Evolutionary conservation across 2,113 vertebrate genomes (phyloP), one percentile per base, ranked within the genome.

Genomic region (Chiloscyllium plagiosum): DNA sequence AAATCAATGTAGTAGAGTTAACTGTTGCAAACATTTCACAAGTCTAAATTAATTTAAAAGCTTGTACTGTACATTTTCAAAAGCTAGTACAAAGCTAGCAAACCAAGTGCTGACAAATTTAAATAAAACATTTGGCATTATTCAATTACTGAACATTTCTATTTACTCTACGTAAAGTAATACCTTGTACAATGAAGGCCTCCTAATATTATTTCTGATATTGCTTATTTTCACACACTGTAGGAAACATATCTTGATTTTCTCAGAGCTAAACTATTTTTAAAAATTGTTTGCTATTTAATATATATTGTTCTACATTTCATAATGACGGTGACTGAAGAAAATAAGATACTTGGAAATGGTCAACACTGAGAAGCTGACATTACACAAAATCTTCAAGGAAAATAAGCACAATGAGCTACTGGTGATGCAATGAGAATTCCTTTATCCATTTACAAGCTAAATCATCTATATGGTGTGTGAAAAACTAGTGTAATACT

Each of bases 11-110:
- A 69, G 22, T 37, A 95, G 69, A 95, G 20, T 68, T 47, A 70
- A 92, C 61, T 65, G 52, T 26, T 94, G 93, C 42, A 95, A 93
- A 61, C 66, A 95, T 95, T 95, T 93, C 94, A 95, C 33, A 93
- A 93, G 42, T 52, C 42, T 5, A 95, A 24, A 95, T 15, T 13
- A 72, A 76, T 47, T 33, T 56, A 89, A 24, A 47, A 33, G 50
- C 37, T 87, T 76, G 29, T 12, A 42, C 83, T 85, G 47, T 76
- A 26, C 26, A 76, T 76, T 87, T 87, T 50, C 85, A 93, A 93
- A 33, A 22, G 89, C 61, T 93, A 61, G n/a, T 68, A 24, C 72
- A 95, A 33, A 19, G 24, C 66, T 29, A 95, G 72, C 69, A n/a
- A 33, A 24, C 56, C 68, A 72, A 52, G 65, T 19, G 68, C 24